These are phyloP conservation scores for Catharus minimus DNA, from an alignment of 2,113 vertebrate species.

Conservation along the genomic window DNA sequence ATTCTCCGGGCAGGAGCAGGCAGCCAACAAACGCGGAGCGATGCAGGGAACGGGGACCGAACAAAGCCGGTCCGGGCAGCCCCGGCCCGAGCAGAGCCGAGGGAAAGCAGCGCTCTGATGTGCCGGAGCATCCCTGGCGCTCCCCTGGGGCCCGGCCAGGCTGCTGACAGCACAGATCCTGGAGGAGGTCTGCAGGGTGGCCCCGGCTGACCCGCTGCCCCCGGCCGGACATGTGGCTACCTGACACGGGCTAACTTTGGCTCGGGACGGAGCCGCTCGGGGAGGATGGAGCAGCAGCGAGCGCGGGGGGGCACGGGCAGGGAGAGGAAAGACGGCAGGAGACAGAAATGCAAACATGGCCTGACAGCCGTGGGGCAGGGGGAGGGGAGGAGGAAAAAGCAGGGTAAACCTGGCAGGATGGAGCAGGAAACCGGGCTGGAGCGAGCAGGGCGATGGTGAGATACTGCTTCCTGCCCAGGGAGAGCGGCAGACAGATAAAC, in stretches of 20 bases:
- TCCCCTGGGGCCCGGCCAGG: constrained; percentile 40
- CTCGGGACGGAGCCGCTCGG: constrained; percentile 50
- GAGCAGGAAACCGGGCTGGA: constrained; percentile 77
- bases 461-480: constrained; percentile 75
- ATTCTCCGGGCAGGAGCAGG: constrained; percentile 49
- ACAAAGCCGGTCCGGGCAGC: constrained; percentile 41
- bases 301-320: neutral
- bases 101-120: constrained; percentile 52
- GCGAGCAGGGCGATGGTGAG: constrained; percentile 72
- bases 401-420: constrained; percentile 73
- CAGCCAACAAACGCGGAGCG: neutral
- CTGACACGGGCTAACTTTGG: constrained; percentile 73
- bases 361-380: constrained; percentile 66
- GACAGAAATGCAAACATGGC: constrained; percentile 77
- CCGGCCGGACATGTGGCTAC: constrained; percentile 70
- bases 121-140: constrained; percentile 37
- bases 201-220: constrained; percentile 78
- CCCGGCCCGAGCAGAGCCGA: neutral
- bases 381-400: constrained; percentile 69
- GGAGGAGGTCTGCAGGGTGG: constrained; percentile 87
- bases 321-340: constrained; percentile 67
- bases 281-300: constrained; percentile 56
- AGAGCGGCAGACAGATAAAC: constrained; percentile 66
- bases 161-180: constrained; percentile 83
- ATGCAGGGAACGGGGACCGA: neutral